phyloP scores from a whole-genome alignment of 2,113 vertebrate genomes.

The Penelope pileata region DNA sequence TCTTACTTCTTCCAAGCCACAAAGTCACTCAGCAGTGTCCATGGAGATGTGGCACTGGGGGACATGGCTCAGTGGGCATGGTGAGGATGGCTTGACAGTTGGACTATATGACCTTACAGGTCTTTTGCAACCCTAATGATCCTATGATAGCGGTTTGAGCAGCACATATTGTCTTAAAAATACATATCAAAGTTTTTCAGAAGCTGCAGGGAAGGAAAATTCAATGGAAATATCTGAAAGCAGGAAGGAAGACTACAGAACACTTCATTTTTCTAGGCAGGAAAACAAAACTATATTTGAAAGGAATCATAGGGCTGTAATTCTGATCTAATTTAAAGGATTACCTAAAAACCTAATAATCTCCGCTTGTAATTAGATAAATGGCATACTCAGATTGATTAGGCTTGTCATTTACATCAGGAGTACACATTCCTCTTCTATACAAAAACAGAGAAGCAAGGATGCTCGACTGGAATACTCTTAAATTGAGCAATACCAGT shows the following conservation, averaged over 20 bases:
- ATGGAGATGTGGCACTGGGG: neutral
- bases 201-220: neutral
- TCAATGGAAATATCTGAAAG: neutral
- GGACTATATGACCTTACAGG: neutral
- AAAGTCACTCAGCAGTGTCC: neutral
- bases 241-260: neutral
- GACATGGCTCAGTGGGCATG: neutral
- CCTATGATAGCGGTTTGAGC: neutral
- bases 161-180: neutral
- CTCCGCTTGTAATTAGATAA: conserved; percentile 24
- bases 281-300: neutral
- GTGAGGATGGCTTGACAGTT: too few species aligned
- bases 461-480: neutral
- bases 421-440: neutral
- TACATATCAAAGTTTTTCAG: neutral
- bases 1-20: neutral
- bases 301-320: neutral
- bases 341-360: conserved; percentile 49
- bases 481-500: neutral
- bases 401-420: conserved; percentile 6
- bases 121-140: neutral
- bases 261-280: neutral
- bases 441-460: neutral
- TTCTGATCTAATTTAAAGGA: conserved; percentile 49
- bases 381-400: conserved; percentile 35